These are phyloP conservation scores for Gari tellinella DNA, from an alignment of 2,888 invertebrate genomes.

Conservation along the genomic window DNA sequence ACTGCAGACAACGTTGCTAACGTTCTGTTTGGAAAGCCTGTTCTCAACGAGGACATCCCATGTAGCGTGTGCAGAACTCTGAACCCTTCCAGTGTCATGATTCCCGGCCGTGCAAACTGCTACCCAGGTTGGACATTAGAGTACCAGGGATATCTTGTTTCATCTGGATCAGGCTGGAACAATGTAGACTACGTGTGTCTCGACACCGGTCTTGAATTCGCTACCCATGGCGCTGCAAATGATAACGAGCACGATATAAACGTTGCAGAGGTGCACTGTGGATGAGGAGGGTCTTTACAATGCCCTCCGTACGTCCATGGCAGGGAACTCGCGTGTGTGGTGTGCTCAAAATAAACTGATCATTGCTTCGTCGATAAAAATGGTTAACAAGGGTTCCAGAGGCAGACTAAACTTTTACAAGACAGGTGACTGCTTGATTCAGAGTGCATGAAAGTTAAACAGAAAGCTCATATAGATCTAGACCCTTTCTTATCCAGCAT, in stretches of 20 bases:
- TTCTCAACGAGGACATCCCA: constrained; percentile 14
- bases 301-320: constrained; percentile 37
- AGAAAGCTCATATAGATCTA: no score
- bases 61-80: constrained; percentile 16
- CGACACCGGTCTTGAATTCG: constrained; percentile 4
- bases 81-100: constrained; percentile 4
- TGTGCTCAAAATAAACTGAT: constrained; percentile 43
- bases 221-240: constrained; percentile 10
- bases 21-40: constrained; percentile 10
- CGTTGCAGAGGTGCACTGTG: constrained; percentile 23
- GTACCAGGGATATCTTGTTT: constrained; percentile 16
- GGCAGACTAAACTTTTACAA: no score
- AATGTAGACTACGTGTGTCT: constrained; percentile 15
- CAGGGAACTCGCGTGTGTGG: constrained; percentile 37
- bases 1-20: neutral
- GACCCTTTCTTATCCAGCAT: no score
- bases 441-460: no score
- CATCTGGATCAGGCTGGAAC: constrained; percentile 1
- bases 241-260: constrained; percentile 24
- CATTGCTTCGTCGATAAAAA: no score
- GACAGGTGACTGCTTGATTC: no score
- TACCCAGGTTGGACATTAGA: constrained; percentile 21
- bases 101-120: constrained; percentile 16
- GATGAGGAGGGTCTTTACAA: constrained; percentile 10
- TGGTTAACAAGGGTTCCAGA: no score